Percentiles rank a stretch among this genome's conserved stretches.
Evolutionary conservation across 2,888 invertebrate genomes (phyloP).

Genomic region (Lypha dubia): DNA sequence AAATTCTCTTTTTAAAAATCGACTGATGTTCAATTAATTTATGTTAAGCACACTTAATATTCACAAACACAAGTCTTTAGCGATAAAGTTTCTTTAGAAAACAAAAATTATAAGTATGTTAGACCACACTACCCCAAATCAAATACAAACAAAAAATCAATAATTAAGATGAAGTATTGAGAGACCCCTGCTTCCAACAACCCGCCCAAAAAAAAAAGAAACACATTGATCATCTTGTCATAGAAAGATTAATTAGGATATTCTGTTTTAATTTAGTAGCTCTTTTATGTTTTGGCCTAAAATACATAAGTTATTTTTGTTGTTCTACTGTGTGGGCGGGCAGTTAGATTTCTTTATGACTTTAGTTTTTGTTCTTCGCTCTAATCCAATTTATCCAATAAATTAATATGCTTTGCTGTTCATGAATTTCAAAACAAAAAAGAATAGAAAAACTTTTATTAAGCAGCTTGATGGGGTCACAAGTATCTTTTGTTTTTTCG

Average conservation of each 20-base stretch:
- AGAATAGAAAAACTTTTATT: constrained; percentile 31
- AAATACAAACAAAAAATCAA: neutral
- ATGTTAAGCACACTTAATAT: too few species aligned
- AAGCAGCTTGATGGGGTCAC: constrained; percentile 10
- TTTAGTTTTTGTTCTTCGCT: neutral
- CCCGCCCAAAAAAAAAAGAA: neutral
- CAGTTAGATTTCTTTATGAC: constrained; percentile 16
- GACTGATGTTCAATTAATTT: too few species aligned
- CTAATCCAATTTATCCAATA: constrained; percentile 5
- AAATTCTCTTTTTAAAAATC: too few species aligned
- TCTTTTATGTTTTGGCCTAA: constrained; percentile 1
- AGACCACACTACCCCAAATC: too few species aligned
- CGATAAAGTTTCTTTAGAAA: too few species aligned
- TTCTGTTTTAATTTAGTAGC: constrained; percentile 59
- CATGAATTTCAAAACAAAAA: neutral
- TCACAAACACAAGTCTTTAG: too few species aligned
- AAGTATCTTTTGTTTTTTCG: neutral
- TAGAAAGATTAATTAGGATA: neutral
- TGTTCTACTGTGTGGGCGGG: neutral
- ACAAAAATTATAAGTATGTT: too few species aligned
- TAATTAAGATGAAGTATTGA: neutral
- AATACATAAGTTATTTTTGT: neutral
- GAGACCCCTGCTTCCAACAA: too few species aligned
- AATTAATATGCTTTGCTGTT: neutral
- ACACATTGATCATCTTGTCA: neutral